phyloP scores from a whole-genome alignment of 2,888 invertebrate genomes.

The Ferrisia virgata region DNA sequence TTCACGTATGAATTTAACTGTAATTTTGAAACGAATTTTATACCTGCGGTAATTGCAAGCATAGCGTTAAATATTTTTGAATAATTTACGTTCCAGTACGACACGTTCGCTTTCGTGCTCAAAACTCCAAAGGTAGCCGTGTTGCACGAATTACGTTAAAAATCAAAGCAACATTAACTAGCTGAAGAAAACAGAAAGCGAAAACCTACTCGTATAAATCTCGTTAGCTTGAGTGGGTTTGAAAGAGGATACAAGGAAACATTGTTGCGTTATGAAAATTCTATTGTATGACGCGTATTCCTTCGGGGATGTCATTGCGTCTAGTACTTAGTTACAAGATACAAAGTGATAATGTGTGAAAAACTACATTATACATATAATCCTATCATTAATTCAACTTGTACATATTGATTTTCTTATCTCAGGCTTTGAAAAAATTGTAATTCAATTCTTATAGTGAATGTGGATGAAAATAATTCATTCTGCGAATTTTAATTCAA shows the following conservation, averaged over 20 bases:
- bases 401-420: neutral
- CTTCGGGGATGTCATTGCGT: neutral
- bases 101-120: neutral
- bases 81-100: neutral
- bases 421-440: too few relatives aligned
- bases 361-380: neutral
- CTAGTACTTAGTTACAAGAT: neutral
- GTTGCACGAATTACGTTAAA: neutral
- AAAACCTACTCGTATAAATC: constrained; percentile 12
- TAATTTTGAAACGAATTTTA: neutral
- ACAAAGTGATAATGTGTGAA: neutral
- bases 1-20: neutral
- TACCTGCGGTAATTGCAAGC: neutral
- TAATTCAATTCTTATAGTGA: too few relatives aligned
- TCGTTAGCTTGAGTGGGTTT: constrained; percentile 23
- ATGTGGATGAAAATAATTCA: too few relatives aligned
- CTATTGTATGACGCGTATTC: constrained; percentile 16
- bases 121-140: neutral
- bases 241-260: constrained; percentile 11
- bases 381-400: constrained; percentile 1
- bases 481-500: too few relatives aligned
- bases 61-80: neutral
- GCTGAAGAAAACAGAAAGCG: constrained; percentile 20
- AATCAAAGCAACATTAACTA: constrained; percentile 21
- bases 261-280: constrained; percentile 22